These are phyloP conservation scores for Acrossocheilus fasciatus DNA, from an alignment of 2,797 vertebrate genomes.

Conservation along the genomic window DNA sequence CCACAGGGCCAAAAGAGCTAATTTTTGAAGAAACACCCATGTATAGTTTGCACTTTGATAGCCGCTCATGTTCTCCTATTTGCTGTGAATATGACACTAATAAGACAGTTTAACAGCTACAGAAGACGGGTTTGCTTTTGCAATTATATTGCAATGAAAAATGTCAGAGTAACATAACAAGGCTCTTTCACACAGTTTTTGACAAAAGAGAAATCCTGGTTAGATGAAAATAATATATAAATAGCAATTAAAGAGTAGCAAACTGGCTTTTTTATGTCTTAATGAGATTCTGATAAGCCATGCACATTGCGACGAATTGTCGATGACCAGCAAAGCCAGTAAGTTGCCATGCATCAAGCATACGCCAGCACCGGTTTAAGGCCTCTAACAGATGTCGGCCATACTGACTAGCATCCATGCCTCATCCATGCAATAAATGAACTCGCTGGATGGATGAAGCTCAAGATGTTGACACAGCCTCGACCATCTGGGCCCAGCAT, in stretches of 20 bases:
- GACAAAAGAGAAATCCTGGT: not conserved
- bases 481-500: conserved; percentile 66
- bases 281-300: conserved; percentile 35
- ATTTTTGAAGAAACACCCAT: conserved; percentile 19
- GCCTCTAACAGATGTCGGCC: conserved; percentile 63
- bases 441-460: conserved; percentile 59
- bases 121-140: conserved; percentile 47
- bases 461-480: conserved; percentile 66
- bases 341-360: conserved; percentile 48
- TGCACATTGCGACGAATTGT: conserved; percentile 24
- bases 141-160: conserved; percentile 18
- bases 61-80: conserved; percentile 65
- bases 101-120: conserved; percentile 65
- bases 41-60: conserved; percentile 56
- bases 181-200: not conserved
- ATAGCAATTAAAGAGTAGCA: not conserved
- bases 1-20: not conserved
- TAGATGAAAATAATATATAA: not conserved
- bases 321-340: conserved; percentile 45
- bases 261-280: conserved; percentile 14
- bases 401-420: conserved; percentile 54
- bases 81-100: conserved; percentile 57
- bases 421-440: conserved; percentile 63
- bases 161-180: conserved; percentile 22
- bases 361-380: conserved; percentile 45